Percentiles rank a stretch among this genome's conserved stretches.
These are phyloP conservation scores for Microchirus variegatus DNA, from an alignment of 2,797 vertebrate genomes.

Conservation along the genomic window DNA sequence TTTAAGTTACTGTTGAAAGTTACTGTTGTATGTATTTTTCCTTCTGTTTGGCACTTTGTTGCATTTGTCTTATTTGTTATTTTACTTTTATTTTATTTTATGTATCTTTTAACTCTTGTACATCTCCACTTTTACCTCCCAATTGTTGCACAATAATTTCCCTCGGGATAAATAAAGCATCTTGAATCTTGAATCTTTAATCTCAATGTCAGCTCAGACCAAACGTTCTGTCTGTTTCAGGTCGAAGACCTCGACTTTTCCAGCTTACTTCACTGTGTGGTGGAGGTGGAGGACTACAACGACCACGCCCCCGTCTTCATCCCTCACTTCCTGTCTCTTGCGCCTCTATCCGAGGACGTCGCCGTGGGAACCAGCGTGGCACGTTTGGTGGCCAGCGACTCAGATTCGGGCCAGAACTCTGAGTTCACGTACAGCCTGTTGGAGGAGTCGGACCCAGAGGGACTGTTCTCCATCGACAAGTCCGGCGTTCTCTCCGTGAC, in stretches of 20 bases:
- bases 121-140: no score
- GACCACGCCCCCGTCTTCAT: constrained; percentile 89
- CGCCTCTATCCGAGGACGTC: constrained; percentile 83
- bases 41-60: no score
- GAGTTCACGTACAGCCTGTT: constrained; percentile 85
- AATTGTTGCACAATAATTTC: no score
- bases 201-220: not conserved
- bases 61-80: no score
- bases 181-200: no score
- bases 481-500: constrained; percentile 82
- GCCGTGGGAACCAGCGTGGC: constrained; percentile 83
- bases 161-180: no score
- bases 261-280: constrained; percentile 83
- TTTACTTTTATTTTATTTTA: no score
- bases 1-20: no score
- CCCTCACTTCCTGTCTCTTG: constrained; percentile 81
- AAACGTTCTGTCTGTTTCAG: constrained; percentile 37
- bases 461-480: constrained; percentile 84
- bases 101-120: no score
- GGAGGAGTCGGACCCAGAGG: constrained; percentile 82
- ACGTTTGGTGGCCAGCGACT: constrained; percentile 85
- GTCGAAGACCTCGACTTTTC: constrained; percentile 90
- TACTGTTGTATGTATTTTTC: no score
- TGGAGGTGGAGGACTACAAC: constrained; percentile 90
- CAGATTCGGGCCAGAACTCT: constrained; percentile 87